phyloP scores from a whole-genome alignment of 1,140 invertebrate genomes.

The Brachionus rotundiformis region DNA sequence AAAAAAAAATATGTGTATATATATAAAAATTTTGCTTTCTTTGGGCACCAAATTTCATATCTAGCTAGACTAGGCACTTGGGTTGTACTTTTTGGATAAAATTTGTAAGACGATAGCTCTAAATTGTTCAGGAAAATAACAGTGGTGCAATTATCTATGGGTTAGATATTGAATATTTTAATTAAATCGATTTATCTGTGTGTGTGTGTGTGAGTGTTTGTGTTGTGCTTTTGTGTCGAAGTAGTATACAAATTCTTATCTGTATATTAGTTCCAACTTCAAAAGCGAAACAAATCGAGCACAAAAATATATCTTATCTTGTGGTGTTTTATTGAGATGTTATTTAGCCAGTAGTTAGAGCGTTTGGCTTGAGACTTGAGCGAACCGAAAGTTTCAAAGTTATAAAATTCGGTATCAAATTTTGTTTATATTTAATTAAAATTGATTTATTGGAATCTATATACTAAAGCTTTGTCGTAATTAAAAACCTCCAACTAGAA shows the following conservation, averaged over 20 bases:
- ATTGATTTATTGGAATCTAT: conserved; percentile 27
- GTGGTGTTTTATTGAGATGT: not conserved
- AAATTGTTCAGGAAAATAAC: not conserved
- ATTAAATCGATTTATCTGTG: conserved; percentile 41
- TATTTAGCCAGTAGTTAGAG: conserved; percentile 22
- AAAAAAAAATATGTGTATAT: too few relatives aligned
- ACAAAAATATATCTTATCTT: not conserved
- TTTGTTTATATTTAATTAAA: conserved; percentile 44
- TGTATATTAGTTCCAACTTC: conserved; percentile 42
- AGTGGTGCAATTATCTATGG: conserved; percentile 36
- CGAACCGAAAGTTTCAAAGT: conserved; percentile 34
- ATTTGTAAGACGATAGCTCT: conserved; percentile 4
- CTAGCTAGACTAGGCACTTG: not conserved
- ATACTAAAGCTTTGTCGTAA: conserved; percentile 43
- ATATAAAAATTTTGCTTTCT: too few relatives aligned
- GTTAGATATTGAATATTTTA: not conserved
- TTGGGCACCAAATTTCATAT: not conserved
- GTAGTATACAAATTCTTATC: not conserved
- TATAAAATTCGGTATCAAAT: conserved; percentile 38
- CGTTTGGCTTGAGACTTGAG: not conserved
- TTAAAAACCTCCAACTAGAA: conserved; percentile 30
- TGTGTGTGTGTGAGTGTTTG: too few relatives aligned
- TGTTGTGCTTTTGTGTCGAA: conserved; percentile 40
- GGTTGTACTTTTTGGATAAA: not conserved
- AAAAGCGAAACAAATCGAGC: not conserved